Conservation (phyloP, 2,113 vertebrate species). For the Syngnathoides biaculeatus region DNA sequence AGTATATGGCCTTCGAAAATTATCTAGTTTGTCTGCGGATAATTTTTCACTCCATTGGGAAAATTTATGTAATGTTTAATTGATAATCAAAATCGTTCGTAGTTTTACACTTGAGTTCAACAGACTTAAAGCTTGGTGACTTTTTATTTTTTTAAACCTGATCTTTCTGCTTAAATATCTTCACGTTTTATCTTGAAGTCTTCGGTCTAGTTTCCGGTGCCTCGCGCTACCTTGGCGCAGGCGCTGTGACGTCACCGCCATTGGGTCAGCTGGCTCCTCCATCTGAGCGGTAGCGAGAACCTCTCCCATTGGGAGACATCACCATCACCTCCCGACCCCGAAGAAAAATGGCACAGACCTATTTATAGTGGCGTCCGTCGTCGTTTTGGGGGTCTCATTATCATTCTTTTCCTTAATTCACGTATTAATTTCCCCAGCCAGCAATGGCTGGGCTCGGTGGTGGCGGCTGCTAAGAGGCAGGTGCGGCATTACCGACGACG, state of each 20-base stretch:
- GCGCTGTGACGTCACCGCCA: constrained; percentile 68
- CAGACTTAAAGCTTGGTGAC: too few species aligned
- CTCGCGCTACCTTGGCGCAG: constrained; percentile 48
- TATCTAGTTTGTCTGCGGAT: too few species aligned
- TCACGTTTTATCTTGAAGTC: constrained; percentile 30
- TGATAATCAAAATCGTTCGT: too few species aligned
- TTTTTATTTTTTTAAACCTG: too few species aligned
- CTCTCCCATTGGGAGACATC: constrained; percentile 66
- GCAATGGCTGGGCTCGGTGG: constrained; percentile 67
- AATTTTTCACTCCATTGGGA: too few species aligned
- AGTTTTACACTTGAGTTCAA: too few species aligned
- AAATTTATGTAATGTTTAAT: too few species aligned
- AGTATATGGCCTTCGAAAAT: too few species aligned
- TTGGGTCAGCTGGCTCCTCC: constrained; percentile 68
- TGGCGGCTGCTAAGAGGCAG: constrained; percentile 70
- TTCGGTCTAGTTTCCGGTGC: not conserved
- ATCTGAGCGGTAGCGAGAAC: constrained; percentile 61
- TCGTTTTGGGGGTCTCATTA: constrained; percentile 23
- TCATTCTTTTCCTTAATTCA: constrained; percentile 61
- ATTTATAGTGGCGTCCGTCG: constrained; percentile 12
- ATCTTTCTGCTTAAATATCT: not conserved
- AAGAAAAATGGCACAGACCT: constrained; percentile 25
- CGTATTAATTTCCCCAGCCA: constrained; percentile 46
- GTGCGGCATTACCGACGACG: constrained; percentile 64
- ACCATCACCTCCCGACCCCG: constrained; percentile 46